Conservation (phyloP, 2,797 vertebrate genomes). For the Pipistrellus kuhlii region DNA sequence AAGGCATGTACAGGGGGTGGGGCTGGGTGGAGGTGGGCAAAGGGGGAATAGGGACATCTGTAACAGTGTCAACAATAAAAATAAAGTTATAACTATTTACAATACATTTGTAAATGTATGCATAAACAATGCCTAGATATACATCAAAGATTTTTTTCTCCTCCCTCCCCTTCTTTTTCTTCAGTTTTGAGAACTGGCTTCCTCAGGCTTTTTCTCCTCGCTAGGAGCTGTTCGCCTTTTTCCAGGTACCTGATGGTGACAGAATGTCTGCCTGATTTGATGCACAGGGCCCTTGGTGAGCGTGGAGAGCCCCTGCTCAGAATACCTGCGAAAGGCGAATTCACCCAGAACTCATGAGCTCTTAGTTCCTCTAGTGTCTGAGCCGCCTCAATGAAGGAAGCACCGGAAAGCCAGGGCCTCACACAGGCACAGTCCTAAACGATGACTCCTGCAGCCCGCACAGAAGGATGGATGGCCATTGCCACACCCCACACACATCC, state of each 20-base stretch:
- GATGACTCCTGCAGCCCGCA: neutral
- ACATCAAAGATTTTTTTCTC: neutral
- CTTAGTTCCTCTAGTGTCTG: neutral
- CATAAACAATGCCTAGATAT: neutral
- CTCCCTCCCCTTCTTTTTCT: neutral
- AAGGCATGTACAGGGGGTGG: too few relatives aligned
- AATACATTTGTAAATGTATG: neutral
- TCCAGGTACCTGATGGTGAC: neutral
- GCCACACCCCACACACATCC: neutral
- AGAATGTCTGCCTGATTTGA: conserved; percentile 18
- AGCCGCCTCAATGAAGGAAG: neutral
- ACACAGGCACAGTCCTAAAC: neutral
- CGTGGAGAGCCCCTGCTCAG: neutral
- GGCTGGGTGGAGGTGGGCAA: neutral
- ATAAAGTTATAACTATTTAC: neutral
- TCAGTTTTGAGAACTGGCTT: neutral
- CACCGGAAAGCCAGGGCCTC: neutral
- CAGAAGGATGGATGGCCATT: neutral
- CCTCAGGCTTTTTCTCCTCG: neutral
- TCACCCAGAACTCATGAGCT: neutral
- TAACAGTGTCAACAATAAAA: neutral
- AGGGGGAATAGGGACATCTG: neutral
- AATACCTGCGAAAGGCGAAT: conserved; percentile 30
- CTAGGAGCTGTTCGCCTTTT: neutral
- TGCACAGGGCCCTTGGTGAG: neutral